Conservation (phyloP, 1,140 invertebrate species). For the Brachystomella parvula region DNA sequence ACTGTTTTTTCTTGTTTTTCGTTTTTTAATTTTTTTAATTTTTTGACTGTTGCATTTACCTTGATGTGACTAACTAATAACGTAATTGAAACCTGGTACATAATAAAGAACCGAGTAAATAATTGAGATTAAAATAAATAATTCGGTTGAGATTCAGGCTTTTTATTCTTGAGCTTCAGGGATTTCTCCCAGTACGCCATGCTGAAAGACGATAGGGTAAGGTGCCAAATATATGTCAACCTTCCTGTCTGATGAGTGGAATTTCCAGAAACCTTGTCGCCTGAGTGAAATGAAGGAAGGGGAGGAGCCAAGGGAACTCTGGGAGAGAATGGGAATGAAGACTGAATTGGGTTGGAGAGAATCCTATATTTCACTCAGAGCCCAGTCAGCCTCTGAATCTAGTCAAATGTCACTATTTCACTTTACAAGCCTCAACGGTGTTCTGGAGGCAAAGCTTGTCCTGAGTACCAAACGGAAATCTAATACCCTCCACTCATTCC, state of each 20-base stretch:
- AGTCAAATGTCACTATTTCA: slow-evolving; percentile 18
- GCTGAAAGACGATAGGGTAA: slow-evolving; percentile 61
- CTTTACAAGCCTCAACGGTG: slow-evolving; percentile 28
- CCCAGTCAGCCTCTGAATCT: neutral
- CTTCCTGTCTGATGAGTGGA: slow-evolving; percentile 48
- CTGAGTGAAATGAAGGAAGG: slow-evolving; percentile 62
- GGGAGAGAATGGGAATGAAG: slow-evolving; percentile 45
- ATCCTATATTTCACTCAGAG: slow-evolving; percentile 10
- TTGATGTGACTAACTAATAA: too few relatives aligned
- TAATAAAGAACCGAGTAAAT: too few relatives aligned
- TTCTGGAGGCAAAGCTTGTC: slow-evolving; percentile 26
- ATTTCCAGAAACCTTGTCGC: slow-evolving; percentile 37
- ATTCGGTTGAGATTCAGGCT: too few relatives aligned
- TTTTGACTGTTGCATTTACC: too few relatives aligned
- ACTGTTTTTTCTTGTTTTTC: too few relatives aligned
- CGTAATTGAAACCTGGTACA: too few relatives aligned
- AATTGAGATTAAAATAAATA: too few relatives aligned
- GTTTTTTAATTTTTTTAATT: too few relatives aligned
- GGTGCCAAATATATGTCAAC: slow-evolving; percentile 54
- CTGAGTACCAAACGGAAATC: slow-evolving; percentile 23
- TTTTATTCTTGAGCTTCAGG: too few relatives aligned
- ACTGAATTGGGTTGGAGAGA: slow-evolving; percentile 14
- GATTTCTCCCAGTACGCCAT: slow-evolving; percentile 80
- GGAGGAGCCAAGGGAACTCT: slow-evolving; percentile 60
- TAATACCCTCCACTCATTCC: slow-evolving; percentile 53